Conservation (phyloP, 2,113 vertebrate species). For the Phodopus roborovskii region DNA sequence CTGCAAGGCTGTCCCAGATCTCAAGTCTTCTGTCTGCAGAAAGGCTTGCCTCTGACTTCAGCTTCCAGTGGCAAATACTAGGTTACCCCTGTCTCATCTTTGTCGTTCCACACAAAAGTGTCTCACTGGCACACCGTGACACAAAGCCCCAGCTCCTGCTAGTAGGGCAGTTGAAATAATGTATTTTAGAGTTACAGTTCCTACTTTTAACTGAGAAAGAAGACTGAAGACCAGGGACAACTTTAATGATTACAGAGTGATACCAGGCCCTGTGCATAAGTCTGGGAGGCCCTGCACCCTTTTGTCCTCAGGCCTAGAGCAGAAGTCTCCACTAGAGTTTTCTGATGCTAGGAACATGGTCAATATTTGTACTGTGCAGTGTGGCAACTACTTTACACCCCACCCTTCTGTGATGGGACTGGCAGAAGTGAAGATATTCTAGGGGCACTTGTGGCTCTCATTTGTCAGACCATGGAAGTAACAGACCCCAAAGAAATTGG, state of each 20-base stretch:
- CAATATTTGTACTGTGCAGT: neutral
- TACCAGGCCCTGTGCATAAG: accelerated
- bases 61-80: neutral
- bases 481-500: neutral
- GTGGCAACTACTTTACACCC: neutral
- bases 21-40: neutral
- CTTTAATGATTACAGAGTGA: neutral
- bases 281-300: neutral
- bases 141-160: neutral
- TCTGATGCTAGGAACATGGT: neutral
- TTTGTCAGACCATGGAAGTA: no score
- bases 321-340: neutral
- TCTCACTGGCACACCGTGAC: neutral
- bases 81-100: neutral
- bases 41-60: neutral
- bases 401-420: neutral
- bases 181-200: neutral
- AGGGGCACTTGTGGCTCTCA: neutral
- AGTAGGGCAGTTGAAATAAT: neutral
- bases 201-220: neutral
- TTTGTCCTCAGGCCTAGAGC: neutral
- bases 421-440: neutral
- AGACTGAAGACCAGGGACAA: neutral
- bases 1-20: neutral
- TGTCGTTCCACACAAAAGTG: neutral